Base-by-base conservation (phyloP, 2,797 vertebrate genomes). In the Botia kubotai region DNA sequence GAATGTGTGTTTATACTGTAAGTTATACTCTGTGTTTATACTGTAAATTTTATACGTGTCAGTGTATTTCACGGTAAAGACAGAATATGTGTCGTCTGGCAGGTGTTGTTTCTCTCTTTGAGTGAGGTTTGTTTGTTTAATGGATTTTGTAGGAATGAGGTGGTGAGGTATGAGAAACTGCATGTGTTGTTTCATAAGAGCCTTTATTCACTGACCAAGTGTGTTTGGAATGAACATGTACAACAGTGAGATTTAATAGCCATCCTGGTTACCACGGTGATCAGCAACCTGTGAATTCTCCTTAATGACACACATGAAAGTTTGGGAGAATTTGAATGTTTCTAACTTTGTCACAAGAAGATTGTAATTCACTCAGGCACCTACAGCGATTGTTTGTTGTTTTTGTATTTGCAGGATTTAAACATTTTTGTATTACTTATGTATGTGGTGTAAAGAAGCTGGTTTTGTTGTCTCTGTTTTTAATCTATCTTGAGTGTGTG, bases 381-480 rank as follows among this genome's bases (percentile, higher is more conserved):
- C 66, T 52, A 55, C 46, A 55, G 33, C 66, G 58, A 53, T 66
- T 65, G 62, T 72, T 71, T 14, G 43, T 71, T 2, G 4, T 4
- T 29, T 83, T 43, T 58, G 77, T 80, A 69, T 29, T 29, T 29
- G 29, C 29, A 29, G 29, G 29, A 29, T 53, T 50, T 16, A 12
- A 52, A 66, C 39, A 78, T 77, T 76, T 81, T 21, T 48, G 70
- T 66, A 23, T 69, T 63, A 50, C 81, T 83, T 84, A 71, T 73
- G 29, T 29, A 29, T 29, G 72, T 23, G 23, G 43, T 55, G 39
- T 76, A 23, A 29, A 4, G 36, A 53, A 58, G 66, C 60, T 6
- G 10, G 53, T 75, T 81, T 29, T 50, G 11, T 29, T 2, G 29
- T 29, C 29, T 6, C 52, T 17, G 68, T 52, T 21, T 60, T 14